phyloP scores from a whole-genome alignment of 2,888 invertebrate genomes.

The Drosophila nr. perissopoda region DNA sequence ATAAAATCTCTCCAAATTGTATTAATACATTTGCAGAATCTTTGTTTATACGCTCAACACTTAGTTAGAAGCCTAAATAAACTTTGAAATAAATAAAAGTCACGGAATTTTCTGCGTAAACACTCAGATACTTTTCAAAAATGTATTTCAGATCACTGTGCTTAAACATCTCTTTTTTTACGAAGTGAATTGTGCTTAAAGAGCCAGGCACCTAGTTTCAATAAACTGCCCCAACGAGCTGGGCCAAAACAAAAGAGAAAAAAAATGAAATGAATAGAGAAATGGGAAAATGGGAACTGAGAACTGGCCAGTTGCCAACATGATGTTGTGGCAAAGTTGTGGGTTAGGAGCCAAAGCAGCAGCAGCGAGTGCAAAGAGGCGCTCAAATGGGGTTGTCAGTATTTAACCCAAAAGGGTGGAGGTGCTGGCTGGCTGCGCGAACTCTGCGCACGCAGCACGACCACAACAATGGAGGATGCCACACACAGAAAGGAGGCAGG shows the following conservation, averaged over 20 bases:
- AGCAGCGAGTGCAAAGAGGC: conserved; percentile 79
- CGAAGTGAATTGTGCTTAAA: conserved; percentile 30
- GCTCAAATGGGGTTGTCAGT: conserved; percentile 84
- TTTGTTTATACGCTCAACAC: background rate
- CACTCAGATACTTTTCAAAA: background rate
- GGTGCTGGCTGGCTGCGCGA: conserved; percentile 83
- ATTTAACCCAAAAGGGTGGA: conserved; percentile 84
- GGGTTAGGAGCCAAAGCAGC: conserved; percentile 62
- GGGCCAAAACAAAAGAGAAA: conserved; percentile 3
- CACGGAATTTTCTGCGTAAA: background rate
- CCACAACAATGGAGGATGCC: conserved; percentile 46
- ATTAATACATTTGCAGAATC: background rate
- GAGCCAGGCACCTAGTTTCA: conserved; percentile 65
- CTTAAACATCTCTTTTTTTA: conserved; percentile 4
- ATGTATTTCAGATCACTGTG: conserved; percentile 10
- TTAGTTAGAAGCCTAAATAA: background rate
- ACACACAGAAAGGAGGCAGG: background rate
- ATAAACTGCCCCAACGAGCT: conserved; percentile 59
- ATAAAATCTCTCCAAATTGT: background rate
- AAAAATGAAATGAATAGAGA: conserved; percentile 15
- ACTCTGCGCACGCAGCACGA: conserved; percentile 74
- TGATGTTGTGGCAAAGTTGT: conserved; percentile 62
- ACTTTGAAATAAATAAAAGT: background rate
- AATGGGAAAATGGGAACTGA: conserved; percentile 12
- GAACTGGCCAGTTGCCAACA: conserved; percentile 66